phyloP scores from a whole-genome alignment of 1,140 invertebrate genomes.

The Zaprionus africanus region DNA sequence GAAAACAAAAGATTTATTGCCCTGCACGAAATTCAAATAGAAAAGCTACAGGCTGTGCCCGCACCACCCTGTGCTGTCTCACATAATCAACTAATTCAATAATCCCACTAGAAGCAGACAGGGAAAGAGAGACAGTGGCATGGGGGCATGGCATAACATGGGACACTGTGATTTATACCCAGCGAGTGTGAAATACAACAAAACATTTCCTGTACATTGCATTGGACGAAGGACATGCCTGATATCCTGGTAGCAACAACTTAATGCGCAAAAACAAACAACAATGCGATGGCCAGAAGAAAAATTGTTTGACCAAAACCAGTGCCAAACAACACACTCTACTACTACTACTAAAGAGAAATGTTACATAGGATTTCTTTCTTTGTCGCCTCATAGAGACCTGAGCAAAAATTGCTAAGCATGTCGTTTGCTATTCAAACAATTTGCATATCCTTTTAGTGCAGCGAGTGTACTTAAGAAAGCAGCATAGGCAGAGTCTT shows the following conservation, averaged over 20 bases:
- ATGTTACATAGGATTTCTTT: conserved; percentile 53
- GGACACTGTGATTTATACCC: conserved; percentile 68
- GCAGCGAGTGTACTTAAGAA: conserved; percentile 73
- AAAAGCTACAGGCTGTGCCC: conserved; percentile 37
- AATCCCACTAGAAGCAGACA: conserved; percentile 47
- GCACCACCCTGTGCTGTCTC: conserved; percentile 6
- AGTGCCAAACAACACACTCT: conserved; percentile 37
- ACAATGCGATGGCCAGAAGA: conserved; percentile 48
- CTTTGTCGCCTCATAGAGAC: conserved; percentile 42
- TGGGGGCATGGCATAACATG: conserved; percentile 48
- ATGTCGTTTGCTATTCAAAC: conserved; percentile 81
- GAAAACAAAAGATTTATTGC: conserved; percentile 69
- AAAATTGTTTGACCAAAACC: conserved; percentile 55
- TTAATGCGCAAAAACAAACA: conserved; percentile 72
- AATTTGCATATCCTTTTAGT: conserved; percentile 83
- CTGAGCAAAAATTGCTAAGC: conserved; percentile 66
- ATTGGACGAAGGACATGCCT: conserved; percentile 33
- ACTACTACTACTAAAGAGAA: conserved; percentile 28
- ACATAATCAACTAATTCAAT: conserved; percentile 77
- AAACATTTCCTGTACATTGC: conserved; percentile 60
- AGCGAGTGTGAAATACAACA: conserved; percentile 65
- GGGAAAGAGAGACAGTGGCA: not conserved
- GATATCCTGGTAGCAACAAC: conserved; percentile 58
- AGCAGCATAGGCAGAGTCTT: conserved; percentile 35
- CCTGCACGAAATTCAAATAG: conserved; percentile 35